Conservation (phyloP, 2,888 invertebrate species). For the Scaptomyza reducta region DNA sequence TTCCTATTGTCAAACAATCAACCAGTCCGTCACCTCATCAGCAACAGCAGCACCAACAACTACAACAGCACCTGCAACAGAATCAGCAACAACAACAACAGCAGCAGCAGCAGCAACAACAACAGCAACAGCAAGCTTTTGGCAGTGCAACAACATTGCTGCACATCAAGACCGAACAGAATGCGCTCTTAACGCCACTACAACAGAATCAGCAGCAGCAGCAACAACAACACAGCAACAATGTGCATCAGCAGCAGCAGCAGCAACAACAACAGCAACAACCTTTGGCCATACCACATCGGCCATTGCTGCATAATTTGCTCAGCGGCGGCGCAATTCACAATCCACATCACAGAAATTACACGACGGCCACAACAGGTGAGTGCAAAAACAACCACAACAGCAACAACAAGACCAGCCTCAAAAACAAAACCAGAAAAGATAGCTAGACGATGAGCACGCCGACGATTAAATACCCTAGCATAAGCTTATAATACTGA, state of each 20-base stretch:
- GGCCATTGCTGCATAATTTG: constrained; percentile 84
- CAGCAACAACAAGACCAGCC: neutral
- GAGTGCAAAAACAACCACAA: constrained; percentile 44
- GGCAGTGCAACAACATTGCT: constrained; percentile 77
- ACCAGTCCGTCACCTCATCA: constrained; percentile 84
- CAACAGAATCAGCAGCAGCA: constrained; percentile 68
- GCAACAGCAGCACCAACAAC: constrained; percentile 76
- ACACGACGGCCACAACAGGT: constrained; percentile 85
- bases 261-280: constrained; percentile 69
- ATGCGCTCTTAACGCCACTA: constrained; percentile 75
- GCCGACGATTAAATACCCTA: neutral
- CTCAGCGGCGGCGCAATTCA: constrained; percentile 84
- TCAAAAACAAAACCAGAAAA: neutral
- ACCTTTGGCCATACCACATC: constrained; percentile 82
- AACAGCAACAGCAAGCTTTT: constrained; percentile 65
- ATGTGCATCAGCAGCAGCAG: constrained; percentile 72
- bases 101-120: constrained; percentile 63
- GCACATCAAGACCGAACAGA: constrained; percentile 83
- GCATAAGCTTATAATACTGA: neutral
- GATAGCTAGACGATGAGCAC: neutral
- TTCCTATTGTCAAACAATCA: constrained; percentile 84
- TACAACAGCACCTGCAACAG: constrained; percentile 70
- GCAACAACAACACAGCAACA: constrained; percentile 69
- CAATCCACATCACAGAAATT: constrained; percentile 84
- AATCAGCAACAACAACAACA: constrained; percentile 71